Conservation (phyloP, 2,113 vertebrate species). For the Centropus unirufus region DNA sequence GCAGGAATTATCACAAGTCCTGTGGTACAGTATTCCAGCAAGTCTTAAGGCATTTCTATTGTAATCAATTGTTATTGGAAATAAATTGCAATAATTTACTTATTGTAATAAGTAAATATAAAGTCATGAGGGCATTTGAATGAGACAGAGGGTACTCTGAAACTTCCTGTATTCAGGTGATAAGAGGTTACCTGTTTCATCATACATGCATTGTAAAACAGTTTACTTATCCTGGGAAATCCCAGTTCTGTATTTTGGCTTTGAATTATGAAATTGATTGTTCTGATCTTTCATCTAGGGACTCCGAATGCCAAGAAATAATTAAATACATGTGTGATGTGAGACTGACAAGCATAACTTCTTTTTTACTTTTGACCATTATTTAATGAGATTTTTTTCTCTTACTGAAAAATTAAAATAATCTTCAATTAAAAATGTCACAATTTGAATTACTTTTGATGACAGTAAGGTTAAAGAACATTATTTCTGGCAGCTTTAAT, state of each 20-base stretch:
- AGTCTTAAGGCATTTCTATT: neutral
- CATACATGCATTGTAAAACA: neutral
- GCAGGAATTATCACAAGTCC: neutral
- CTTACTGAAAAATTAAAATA: neutral
- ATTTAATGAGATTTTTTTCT: neutral
- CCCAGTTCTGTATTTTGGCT: neutral
- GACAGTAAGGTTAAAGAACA: neutral
- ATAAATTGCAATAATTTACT: too few relatives aligned
- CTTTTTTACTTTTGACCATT: neutral
- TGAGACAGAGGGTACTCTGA: neutral
- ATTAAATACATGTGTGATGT: constrained; percentile 21
- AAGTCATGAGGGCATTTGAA: neutral
- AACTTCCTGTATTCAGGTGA: neutral
- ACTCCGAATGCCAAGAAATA: neutral
- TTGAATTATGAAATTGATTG: neutral
- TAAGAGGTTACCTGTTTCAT: neutral
- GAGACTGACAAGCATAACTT: constrained; percentile 14
- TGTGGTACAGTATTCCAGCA: neutral
- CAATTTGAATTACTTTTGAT: neutral
- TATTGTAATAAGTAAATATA: neutral
- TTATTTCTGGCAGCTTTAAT: neutral
- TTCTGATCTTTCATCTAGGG: constrained; percentile 14
- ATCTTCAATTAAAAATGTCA: constrained; percentile 23
- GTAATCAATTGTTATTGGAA: neutral
- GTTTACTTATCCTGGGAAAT: neutral